Conservation (phyloP, 1,140 invertebrate genomes). For the Megalopta genalis region DNA sequence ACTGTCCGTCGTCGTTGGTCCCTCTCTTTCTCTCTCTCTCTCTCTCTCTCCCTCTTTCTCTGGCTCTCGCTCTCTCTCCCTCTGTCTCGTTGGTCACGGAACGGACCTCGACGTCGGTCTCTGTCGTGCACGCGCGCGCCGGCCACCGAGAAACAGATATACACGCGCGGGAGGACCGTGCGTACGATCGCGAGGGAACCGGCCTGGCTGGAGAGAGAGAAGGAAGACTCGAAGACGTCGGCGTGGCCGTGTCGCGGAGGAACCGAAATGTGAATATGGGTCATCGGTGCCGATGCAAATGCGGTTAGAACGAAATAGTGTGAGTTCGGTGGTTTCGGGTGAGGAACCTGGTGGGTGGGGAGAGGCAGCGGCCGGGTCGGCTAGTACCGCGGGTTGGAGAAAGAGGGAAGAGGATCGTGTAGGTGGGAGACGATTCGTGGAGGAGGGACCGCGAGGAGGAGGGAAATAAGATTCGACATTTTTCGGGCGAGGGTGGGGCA, state of each 20-base stretch:
- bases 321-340: conserved; percentile 42
- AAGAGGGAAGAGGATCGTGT: too few relatives aligned
- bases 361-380: not conserved
- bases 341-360: conserved; percentile 26
- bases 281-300: conserved; percentile 76
- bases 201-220: not conserved
- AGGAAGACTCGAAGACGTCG: conserved; percentile 33
- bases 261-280: conserved; percentile 72
- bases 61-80: not conserved
- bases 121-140: not conserved
- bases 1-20: conserved; percentile 44
- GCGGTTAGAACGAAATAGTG: conserved; percentile 65
- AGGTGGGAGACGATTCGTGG: not conserved
- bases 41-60: not conserved
- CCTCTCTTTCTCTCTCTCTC: not conserved
- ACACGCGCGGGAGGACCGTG: conserved; percentile 28
- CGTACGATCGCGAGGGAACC: conserved; percentile 21
- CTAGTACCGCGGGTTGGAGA: not conserved
- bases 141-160: conserved; percentile 3
- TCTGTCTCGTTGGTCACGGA: not conserved
- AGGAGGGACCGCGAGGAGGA: not conserved
- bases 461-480: conserved; percentile 46
- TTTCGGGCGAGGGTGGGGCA: conserved; percentile 45
- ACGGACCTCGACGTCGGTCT: not conserved
- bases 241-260: conserved; percentile 37